phyloP scores from a whole-genome alignment of 2,113 vertebrate species.

The Myrmophylax atrothorax region DNA sequence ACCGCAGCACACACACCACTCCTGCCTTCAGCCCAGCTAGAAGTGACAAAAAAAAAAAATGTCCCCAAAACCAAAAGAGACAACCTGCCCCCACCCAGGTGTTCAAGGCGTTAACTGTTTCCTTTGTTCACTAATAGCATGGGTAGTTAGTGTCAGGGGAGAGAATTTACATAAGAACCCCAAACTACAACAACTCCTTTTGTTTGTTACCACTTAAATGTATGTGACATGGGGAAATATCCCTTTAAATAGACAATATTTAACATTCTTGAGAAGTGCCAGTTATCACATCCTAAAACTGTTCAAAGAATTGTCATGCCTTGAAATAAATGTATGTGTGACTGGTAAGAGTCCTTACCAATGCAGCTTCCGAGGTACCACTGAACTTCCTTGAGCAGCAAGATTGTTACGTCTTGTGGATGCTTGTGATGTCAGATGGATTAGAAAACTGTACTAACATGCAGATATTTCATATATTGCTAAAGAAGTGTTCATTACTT shows the following conservation, averaged over 20 bases:
- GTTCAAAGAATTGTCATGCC: neutral
- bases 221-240: neutral
- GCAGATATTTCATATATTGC: neutral
- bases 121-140: too few species aligned
- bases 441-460: neutral
- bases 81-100: too few species aligned
- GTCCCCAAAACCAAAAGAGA: too few species aligned
- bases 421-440: neutral
- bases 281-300: neutral
- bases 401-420: neutral
- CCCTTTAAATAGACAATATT: neutral
- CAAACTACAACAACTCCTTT: too few species aligned
- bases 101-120: too few species aligned
- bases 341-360: neutral
- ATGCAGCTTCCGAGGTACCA: neutral
- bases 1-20: too few species aligned
- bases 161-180: too few species aligned
- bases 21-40: too few species aligned
- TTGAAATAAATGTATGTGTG: neutral
- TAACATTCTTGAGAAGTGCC: neutral
- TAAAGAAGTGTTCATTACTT: neutral
- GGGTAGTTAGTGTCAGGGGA: too few species aligned
- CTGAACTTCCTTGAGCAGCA: neutral
- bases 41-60: too few species aligned
- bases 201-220: neutral